Conservation (phyloP, 2,888 invertebrate species). For the Drosophila antonietae region DNA sequence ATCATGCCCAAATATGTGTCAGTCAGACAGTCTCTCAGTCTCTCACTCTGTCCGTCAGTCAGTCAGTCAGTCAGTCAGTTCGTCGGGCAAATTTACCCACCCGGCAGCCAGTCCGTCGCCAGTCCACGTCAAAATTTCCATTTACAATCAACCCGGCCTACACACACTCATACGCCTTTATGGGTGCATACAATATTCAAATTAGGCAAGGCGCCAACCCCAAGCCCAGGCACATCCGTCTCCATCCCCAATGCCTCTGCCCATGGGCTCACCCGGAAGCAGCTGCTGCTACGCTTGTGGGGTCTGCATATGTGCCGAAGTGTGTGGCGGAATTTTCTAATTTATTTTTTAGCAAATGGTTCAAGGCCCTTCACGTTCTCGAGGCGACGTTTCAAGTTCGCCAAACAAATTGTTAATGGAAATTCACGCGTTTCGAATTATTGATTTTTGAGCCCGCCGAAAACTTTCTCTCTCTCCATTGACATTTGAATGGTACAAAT, state of each 20-base stretch:
- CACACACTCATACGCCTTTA: constrained; percentile 35
- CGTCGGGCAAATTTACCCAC: constrained; percentile 31
- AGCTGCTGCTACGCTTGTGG: constrained; percentile 33
- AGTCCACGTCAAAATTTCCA: constrained; percentile 58
- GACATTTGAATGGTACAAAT: constrained; percentile 78
- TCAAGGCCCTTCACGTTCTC: constrained; percentile 79
- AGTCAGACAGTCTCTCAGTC: constrained; percentile 47
- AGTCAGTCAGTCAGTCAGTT: constrained; percentile 14
- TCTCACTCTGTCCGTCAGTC: constrained; percentile 17
- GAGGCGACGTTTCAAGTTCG: constrained; percentile 58
- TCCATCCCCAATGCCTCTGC: constrained; percentile 24
- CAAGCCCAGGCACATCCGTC: constrained; percentile 31
- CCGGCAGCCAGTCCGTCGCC: constrained; percentile 49
- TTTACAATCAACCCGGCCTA: constrained; percentile 53
- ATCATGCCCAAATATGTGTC: constrained; percentile 81
- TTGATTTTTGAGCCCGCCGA: constrained; percentile 68
- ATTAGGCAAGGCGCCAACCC: constrained; percentile 69
- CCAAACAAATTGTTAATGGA: constrained; percentile 76
- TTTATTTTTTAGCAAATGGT: constrained; percentile 83
- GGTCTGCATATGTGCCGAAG: constrained; percentile 60
- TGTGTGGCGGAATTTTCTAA: constrained; percentile 83
- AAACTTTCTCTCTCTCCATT: constrained; percentile 64
- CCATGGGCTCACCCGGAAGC: constrained; percentile 27
- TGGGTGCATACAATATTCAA: constrained; percentile 64
- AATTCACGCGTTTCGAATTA: constrained; percentile 66